Base-by-base conservation (phyloP, 2,113 vertebrate genomes). In the Odontesthes bonariensis region DNA sequence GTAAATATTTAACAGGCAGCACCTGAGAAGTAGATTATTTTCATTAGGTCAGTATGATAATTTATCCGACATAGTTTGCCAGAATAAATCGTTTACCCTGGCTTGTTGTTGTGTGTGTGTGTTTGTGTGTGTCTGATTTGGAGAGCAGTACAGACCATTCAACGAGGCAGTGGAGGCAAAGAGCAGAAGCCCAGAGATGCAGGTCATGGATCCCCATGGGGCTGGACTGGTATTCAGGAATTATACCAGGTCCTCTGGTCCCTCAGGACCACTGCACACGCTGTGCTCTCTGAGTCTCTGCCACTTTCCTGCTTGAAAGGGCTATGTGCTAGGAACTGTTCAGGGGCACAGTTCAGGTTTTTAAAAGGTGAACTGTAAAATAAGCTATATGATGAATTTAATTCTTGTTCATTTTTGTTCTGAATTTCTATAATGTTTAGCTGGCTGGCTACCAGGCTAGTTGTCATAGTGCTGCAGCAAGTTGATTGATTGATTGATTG, bases 201-300 rank as follows among this genome's bases (percentile, higher is more conserved):
- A 88, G 91, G 91, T 90, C 89, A 88, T 73, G 63, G 72, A 88
- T 84, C 73, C 89, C 91, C 88, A 83, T 47, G 81, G 88, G 89
- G 85, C 73, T 51, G 70, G 75, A 82, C 85, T 87, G 89, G 89
- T 88, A 86, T 87, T 90, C 88, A 88, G 85, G 82, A 90, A 81
- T 67, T 73, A 77, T 67, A 88, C 69, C 80, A 82, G 82, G 66
- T 77, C 84, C 78, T 82, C 83, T 49, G 60, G 68, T 86, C 88
- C 86, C 86, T 63, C 35, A 46, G 84, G 87, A 82, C 80, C 0
- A 1, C 73, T 53, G 62, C 40, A 27, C 83, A 61, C 44, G 60
- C 53, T 35, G 74, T 53, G 53, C 72, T 59, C 64, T 59, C 58
- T 67, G 74, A 27, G 47, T 33, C 44, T 54, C 64, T 44, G 59